A percentile compares a stretch with the other conserved stretches of the same genome.
Evolutionary conservation across 1,140 invertebrate genomes (phyloP).

Genomic region (Cotesia vestalis): DNA sequence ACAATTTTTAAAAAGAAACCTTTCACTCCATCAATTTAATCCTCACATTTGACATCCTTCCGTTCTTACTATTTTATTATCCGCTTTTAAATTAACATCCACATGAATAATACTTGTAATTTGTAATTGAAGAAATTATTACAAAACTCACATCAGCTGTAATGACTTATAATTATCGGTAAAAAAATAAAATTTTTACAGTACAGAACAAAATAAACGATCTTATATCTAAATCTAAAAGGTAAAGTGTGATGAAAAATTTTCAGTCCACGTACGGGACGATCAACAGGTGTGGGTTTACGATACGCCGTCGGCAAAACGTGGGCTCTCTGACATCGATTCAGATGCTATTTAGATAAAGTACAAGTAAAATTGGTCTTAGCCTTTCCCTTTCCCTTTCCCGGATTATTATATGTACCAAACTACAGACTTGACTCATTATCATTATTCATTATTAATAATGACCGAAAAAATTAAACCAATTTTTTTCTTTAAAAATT

Average conservation of each 20-base stretch:
- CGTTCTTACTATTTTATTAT: background rate
- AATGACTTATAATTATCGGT: no score
- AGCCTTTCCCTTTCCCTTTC: conserved; percentile 44
- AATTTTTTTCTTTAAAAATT: no score
- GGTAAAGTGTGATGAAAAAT: no score
- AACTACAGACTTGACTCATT: background rate
- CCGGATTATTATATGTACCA: no score
- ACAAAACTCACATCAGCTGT: no score
- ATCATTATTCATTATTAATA: conserved; percentile 40
- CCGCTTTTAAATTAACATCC: background rate
- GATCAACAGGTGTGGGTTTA: conserved; percentile 62
- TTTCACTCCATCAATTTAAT: conserved; percentile 19
- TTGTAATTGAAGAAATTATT: no score
- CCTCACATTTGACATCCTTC: conserved; percentile 1
- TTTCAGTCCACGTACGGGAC: background rate
- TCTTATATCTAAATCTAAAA: no score
- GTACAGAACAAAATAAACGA: no score
- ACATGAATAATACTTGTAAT: no score
- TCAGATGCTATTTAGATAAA: conserved; percentile 65
- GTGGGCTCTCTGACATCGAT: conserved; percentile 61
- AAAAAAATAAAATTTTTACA: no score
- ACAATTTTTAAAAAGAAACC: conserved; percentile 24
- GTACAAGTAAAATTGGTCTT: conserved; percentile 47
- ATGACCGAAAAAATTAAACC: no score
- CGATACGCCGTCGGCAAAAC: conserved; percentile 51